Evolutionary conservation across 2,888 invertebrate genomes (phyloP), one percentile per base, ranked within the genome.

Genomic region (Lasioglossum villosulum): DNA sequence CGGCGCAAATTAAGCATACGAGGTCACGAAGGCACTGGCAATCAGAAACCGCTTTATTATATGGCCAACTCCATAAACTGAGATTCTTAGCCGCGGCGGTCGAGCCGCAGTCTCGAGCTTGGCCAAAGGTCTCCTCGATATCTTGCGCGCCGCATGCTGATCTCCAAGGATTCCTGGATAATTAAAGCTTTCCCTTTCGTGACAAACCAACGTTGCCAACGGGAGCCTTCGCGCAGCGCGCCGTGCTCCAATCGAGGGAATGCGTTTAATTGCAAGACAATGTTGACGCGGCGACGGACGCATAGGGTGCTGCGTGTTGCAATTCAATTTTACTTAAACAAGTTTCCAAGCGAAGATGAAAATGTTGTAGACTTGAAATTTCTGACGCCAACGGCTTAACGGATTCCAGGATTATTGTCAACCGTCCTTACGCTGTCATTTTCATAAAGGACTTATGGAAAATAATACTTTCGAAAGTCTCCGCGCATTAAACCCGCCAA

Each of bases 161-260:
- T 70, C 70, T 42, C 70, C 48, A 52, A 70, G 70, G 63, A 52
- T 52, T 70, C 48, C 70, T 27, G 77, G 52, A 70, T 77, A 77
- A 70, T 77, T 70, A 52, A 77, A 77, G 70, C 70, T 77, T 77
- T 68, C 70, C 77, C 70, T 77, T 70, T 77, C 68, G 68, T 45
- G 70, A 68, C 70, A 48, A 37, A 34, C 68, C 72, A 45, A 72
- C 42, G 70, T 70, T 70, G 70, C 39, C 34, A 23, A 66, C 34
- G 66, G 66, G 34, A n/a, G 70, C 39, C 70, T n/a, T 68, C 39
- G 34, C 56, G 12, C 1, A 1, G 12, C 10, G 12, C n/a, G 23
- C 56, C 12, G 30, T 3, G 66, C 27, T 66, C 34, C 34, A 23
- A 34, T 66, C 66, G 19, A 0, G 10, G 68, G 34, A 59, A 27